Conservation (phyloP, 1,140 invertebrate genomes). For the Cydia strobilella region DNA sequence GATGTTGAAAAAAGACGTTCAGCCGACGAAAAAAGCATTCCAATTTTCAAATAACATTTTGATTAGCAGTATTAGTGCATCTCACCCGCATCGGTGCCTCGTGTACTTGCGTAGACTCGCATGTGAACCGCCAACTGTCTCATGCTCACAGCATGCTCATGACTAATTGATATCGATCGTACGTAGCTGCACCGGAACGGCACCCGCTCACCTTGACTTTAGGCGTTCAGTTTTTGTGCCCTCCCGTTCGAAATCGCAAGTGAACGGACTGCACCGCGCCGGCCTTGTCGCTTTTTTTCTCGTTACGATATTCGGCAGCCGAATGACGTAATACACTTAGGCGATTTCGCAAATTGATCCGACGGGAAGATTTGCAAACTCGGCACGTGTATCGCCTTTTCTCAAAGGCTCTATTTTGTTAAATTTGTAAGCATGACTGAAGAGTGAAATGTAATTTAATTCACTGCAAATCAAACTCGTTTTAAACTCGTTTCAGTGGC, state of each 20-base stretch:
- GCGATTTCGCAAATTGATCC: constrained; percentile 61
- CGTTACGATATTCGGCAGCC: constrained; percentile 56
- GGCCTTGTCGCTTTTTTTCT: constrained; percentile 66
- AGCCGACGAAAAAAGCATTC: too few species aligned
- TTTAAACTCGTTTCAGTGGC: constrained; percentile 21
- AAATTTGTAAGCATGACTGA: constrained; percentile 15
- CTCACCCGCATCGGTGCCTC: background rate
- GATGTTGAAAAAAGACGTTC: too few species aligned
- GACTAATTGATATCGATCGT: constrained; percentile 54
- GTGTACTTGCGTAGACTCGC: background rate
- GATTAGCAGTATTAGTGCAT: background rate
- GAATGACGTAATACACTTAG: constrained; percentile 61
- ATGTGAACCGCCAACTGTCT: constrained; percentile 57
- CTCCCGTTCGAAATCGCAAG: constrained; percentile 66
- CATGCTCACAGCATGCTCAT: too few species aligned
- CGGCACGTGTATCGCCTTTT: constrained; percentile 38
- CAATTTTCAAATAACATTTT: background rate
- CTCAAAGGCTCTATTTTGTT: background rate
- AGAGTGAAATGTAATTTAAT: constrained; percentile 14
- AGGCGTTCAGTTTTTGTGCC: constrained; percentile 42
- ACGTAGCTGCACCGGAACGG: constrained; percentile 37
- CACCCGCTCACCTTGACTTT: constrained; percentile 69
- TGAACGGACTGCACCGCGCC: constrained; percentile 65
- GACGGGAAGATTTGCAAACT: constrained; percentile 56
- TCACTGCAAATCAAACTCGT: constrained; percentile 28